A percentile compares a stretch with the other conserved stretches of the same genome.
phyloP scores from a whole-genome alignment of 1,140 invertebrate genomes.

The Drosophila melanica region DNA sequence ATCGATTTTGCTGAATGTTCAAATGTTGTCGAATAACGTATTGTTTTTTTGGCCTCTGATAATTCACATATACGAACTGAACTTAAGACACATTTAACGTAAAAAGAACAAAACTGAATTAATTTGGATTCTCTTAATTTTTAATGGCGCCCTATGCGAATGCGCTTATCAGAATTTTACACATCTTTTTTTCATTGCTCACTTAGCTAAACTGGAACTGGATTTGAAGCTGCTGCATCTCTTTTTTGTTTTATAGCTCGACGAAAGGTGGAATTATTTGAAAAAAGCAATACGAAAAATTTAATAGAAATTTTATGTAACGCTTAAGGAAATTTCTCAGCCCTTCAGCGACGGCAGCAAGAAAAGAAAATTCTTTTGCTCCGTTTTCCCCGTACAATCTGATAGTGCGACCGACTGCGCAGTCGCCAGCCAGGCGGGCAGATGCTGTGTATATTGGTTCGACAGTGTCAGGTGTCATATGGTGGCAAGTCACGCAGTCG shows the following conservation, averaged over 20 bases:
- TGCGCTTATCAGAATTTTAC: constrained; percentile 21
- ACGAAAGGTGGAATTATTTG: background rate
- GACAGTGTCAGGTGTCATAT: constrained; percentile 23
- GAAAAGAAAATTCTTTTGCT: constrained; percentile 41
- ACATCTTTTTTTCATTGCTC: constrained; percentile 31
- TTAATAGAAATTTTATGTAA: constrained; percentile 49
- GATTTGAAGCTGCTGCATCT: constrained; percentile 4
- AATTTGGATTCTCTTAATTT: constrained; percentile 7
- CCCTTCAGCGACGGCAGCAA: constrained; percentile 35
- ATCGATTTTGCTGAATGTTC: constrained; percentile 63
- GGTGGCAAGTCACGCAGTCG: background rate
- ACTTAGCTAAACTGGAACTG: constrained; percentile 36
- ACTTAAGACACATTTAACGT: constrained; percentile 15
- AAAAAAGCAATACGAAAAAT: constrained; percentile 7
- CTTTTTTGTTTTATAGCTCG: background rate
- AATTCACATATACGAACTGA: constrained; percentile 17
- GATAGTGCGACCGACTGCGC: constrained; percentile 15
- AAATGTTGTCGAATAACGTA: constrained; percentile 38
- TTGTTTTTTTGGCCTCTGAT: background rate
- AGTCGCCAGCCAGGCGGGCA: constrained; percentile 16
- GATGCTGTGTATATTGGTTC: constrained; percentile 45
- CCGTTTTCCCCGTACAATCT: background rate
- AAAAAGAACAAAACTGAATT: constrained; percentile 4
- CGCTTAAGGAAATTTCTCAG: constrained; percentile 25
- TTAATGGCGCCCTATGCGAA: constrained; percentile 30